These are phyloP conservation scores for Mesopsocus fuscifrons DNA, from an alignment of 2,888 invertebrate species.

Conservation along the genomic window DNA sequence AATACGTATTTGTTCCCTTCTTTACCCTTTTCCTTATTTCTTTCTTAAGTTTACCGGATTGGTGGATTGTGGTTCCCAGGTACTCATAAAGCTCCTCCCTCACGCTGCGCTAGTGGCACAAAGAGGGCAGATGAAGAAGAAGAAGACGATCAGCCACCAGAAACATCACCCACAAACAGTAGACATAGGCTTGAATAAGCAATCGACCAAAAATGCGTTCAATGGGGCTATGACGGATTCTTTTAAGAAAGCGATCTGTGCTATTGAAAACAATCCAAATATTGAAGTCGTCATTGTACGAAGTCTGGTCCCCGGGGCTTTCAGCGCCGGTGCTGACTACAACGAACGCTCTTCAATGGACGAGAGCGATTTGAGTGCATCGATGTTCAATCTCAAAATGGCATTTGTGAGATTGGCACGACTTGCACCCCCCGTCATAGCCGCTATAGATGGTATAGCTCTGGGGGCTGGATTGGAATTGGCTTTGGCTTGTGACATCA, in stretches of 20 bases:
- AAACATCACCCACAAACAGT: too few relatives aligned
- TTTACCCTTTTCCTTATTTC: too few relatives aligned
- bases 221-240: conserved; percentile 42
- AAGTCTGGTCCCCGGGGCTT: conserved; percentile 72
- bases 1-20: too few relatives aligned
- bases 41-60: too few relatives aligned
- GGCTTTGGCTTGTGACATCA: conserved; percentile 84
- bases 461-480: too few relatives aligned
- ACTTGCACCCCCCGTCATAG: conserved; percentile 70
- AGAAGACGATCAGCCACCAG: too few relatives aligned
- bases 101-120: too few relatives aligned
- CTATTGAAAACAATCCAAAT: conserved; percentile 47
- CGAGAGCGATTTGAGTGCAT: conserved; percentile 51
- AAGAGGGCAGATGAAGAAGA: too few relatives aligned
- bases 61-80: too few relatives aligned
- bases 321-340: conserved; percentile 95
- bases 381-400: conserved; percentile 49
- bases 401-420: conserved; percentile 55
- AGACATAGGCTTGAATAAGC: conserved; percentile 60
- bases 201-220: conserved; percentile 67
- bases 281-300: conserved; percentile 68
- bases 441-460: too few relatives aligned
- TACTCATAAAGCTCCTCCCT: too few relatives aligned
- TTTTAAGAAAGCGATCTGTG: conserved; percentile 47
- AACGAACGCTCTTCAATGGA: conserved; percentile 75